Conservation (phyloP, 2,888 invertebrate species). For the Cephonodes hylas region DNA sequence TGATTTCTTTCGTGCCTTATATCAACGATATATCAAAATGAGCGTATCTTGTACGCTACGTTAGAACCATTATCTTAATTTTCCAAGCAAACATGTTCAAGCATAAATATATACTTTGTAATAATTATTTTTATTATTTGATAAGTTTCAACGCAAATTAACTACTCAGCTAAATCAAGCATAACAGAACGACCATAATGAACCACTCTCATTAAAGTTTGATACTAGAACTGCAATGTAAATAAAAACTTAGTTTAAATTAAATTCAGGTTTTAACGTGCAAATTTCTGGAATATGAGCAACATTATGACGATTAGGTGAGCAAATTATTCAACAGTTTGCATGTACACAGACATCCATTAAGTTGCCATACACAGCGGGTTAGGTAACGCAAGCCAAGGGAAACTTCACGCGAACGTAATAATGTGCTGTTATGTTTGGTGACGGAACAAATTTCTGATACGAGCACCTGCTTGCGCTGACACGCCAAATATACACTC, state of each 20-base stretch:
- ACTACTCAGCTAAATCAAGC: no score
- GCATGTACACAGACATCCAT: not conserved
- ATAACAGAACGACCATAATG: no score
- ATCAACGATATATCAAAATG: conserved; percentile 68
- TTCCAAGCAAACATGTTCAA: no score
- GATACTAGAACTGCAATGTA: not conserved
- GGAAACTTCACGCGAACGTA: conserved; percentile 37
- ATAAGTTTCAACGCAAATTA: not conserved
- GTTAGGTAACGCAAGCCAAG: conserved; percentile 28
- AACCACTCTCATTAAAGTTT: not conserved
- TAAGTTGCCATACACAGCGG: not conserved
- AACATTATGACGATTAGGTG: not conserved
- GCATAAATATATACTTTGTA: not conserved
- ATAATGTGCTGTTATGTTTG: conserved; percentile 64
- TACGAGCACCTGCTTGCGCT: conserved; percentile 62
- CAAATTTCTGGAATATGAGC: not conserved
- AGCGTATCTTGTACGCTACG: conserved; percentile 19
- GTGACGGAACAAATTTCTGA: conserved; percentile 64
- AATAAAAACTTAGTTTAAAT: not conserved
- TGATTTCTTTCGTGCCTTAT: conserved; percentile 75
- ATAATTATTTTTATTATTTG: not conserved
- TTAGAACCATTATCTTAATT: not conserved
- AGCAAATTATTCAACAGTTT: not conserved
- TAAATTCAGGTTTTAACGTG: not conserved
- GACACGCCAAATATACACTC: conserved; percentile 55